These are phyloP conservation scores for Macaria notata DNA, from an alignment of 2,888 invertebrate species.

Conservation along the genomic window DNA sequence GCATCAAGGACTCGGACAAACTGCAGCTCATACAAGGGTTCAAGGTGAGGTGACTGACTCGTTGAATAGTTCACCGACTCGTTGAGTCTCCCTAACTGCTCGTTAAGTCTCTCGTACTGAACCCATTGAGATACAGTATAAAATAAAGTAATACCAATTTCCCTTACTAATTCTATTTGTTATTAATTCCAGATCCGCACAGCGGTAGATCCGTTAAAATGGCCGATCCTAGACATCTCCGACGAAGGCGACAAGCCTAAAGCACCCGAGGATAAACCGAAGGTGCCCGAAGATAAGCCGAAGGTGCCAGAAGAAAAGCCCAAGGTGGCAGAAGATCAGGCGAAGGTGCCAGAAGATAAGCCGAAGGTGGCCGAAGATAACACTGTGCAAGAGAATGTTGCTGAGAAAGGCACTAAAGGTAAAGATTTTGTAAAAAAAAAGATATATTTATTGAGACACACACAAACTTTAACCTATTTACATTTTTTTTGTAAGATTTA, in stretches of 20 bases:
- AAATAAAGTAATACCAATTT: too few species aligned
- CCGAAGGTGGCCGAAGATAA: conserved; percentile 7
- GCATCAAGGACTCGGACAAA: conserved; percentile 92
- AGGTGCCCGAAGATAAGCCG: too few species aligned
- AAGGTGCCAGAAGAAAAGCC: too few species aligned
- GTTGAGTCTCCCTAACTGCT: too few species aligned
- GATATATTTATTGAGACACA: too few species aligned
- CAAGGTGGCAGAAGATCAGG: too few species aligned
- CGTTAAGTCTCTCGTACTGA: too few species aligned
- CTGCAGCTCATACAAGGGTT: conserved; percentile 90
- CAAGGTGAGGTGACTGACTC: conserved; percentile 78
- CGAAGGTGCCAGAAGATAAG: neutral
- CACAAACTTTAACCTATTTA: too few species aligned
- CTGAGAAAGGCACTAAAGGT: conserved; percentile 34
- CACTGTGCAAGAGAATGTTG: conserved; percentile 13
- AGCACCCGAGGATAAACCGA: neutral
- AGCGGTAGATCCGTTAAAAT: conserved; percentile 90
- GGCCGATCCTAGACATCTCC: conserved; percentile 90
- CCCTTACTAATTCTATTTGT: too few species aligned
- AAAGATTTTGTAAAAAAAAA: neutral
- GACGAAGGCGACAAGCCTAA: conserved; percentile 46
- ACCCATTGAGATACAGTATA: too few species aligned
- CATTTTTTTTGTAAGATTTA: too few species aligned
- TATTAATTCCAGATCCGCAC: conserved; percentile 89
- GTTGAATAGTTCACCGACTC: too few species aligned